Conservation (phyloP, 2,113 vertebrate species). For the Macroglossus sobrinus region DNA sequence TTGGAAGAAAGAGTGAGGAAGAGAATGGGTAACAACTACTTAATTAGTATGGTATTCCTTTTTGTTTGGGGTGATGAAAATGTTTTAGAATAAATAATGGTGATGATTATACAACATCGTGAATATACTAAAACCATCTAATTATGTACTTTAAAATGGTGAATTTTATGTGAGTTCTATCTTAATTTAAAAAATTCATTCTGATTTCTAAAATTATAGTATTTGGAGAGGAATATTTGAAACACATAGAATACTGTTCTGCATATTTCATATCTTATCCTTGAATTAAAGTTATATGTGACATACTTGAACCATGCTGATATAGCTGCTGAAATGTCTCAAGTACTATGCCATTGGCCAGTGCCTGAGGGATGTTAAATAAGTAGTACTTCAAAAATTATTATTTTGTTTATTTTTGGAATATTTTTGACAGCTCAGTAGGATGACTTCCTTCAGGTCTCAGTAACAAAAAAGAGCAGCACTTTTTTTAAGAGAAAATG, state of each 20-base stretch:
- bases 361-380: not conserved
- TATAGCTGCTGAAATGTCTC: not conserved
- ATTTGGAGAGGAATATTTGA: not conserved
- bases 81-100: not conserved
- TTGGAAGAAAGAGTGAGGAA: not conserved
- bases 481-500: slow-evolving; percentile 8
- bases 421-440: slow-evolving; percentile 19
- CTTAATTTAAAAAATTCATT: not conserved
- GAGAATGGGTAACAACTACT: not conserved
- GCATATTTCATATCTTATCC: not conserved
- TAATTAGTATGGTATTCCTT: not conserved
- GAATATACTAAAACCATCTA: not conserved
- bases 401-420: not conserved
- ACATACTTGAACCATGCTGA: not conserved
- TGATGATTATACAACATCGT: not conserved
- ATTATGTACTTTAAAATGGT: not conserved
- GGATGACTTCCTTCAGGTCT: not conserved
- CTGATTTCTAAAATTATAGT: not conserved
- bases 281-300: not conserved
- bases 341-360: not conserved
- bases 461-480: not conserved
- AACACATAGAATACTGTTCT: not conserved
- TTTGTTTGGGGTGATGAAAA: not conserved
- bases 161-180: not conserved
- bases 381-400: not conserved